Base-by-base conservation (phyloP, 2,888 invertebrate genomes). In the Aromia moschata region DNA sequence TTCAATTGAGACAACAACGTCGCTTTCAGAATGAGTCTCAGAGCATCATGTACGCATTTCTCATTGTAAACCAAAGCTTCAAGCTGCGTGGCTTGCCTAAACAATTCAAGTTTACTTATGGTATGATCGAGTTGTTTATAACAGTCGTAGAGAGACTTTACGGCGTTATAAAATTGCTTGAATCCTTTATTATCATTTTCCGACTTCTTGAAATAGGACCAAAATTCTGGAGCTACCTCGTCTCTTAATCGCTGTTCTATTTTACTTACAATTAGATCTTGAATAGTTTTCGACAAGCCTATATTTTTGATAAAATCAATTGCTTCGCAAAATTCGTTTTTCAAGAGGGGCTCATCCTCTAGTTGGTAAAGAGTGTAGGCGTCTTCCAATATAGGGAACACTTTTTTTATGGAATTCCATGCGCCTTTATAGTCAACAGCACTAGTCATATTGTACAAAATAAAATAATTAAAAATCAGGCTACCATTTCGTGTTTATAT, bases 1-100 rank as follows among this genome's bases (percentile, higher is more conserved):
- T 91, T 90, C 14, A 92, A 77, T 70, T 91, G 90, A 4, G 91
- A 88, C 10, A 92, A 77, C 43, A 93, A 74, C 7, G 88, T 84
- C 10, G 89, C 85, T 73, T 87, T 82, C 7, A 91, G 80, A 16
- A 89, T 82, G 64, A 89, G 84, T 73, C 88, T 89, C 62, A 91
- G 86, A 16, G 86, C 84, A 40, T 82, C 78, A 38, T 85, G 73
- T 10, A 86, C 78, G 75, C 84, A 83, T 55, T 77, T 80, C 70
- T 86, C 84, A 20, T 85, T 85, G 71, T 84, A 86, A 43, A 86
- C 79, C 1, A 80, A 79, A 61, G 82, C 83, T 36, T 76, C 79
- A 56, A 83, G 81, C 58, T 78, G 77, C 62, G 83, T 82, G 30
- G 77, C 77, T 18, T 77, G 80, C 58, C 85, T 81, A 25, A 90